Percentiles rank a stretch among this genome's conserved stretches.
Evolutionary conservation across 2,797 vertebrate genomes (phyloP).

Genomic region (Pristis pectinata): DNA sequence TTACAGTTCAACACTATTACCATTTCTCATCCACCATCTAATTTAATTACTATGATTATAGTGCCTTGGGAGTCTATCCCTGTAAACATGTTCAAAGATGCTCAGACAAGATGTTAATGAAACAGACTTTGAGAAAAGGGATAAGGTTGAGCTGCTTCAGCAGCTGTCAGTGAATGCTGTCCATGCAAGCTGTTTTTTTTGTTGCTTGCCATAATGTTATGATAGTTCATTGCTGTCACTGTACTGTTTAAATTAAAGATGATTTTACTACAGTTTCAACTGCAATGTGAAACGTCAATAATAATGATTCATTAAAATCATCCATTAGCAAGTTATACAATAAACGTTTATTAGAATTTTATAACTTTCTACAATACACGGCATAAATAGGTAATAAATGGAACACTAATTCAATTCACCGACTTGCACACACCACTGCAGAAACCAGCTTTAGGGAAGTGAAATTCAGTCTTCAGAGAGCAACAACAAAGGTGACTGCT

Average conservation of each 20-base stretch:
- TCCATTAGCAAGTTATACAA: not conserved
- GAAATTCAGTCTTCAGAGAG: no score
- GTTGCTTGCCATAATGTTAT: not conserved
- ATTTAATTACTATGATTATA: slow-evolving; percentile 43
- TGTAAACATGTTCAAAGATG: slow-evolving; percentile 38
- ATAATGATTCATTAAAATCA: not conserved
- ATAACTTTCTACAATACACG: no score
- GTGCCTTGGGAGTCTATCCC: slow-evolving; percentile 40
- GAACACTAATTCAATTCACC: no score
- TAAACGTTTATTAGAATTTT: no score
- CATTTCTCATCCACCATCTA: slow-evolving; percentile 31
- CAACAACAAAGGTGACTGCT: no score
- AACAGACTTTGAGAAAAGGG: slow-evolving; percentile 39
- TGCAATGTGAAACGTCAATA: not conserved
- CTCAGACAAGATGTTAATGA: slow-evolving; percentile 42
- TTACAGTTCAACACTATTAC: slow-evolving; percentile 2
- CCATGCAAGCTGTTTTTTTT: not conserved
- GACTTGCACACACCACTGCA: no score
- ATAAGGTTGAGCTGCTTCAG: slow-evolving; percentile 34
- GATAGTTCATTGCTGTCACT: not conserved
- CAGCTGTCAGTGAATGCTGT: slow-evolving; percentile 8
- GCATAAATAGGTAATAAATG: no score
- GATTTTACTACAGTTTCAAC: not conserved
- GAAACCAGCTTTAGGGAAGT: no score
- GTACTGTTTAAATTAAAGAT: not conserved